Base-by-base conservation (phyloP, 2,888 invertebrate genomes). In the Caenorhabditis panamensis region DNA sequence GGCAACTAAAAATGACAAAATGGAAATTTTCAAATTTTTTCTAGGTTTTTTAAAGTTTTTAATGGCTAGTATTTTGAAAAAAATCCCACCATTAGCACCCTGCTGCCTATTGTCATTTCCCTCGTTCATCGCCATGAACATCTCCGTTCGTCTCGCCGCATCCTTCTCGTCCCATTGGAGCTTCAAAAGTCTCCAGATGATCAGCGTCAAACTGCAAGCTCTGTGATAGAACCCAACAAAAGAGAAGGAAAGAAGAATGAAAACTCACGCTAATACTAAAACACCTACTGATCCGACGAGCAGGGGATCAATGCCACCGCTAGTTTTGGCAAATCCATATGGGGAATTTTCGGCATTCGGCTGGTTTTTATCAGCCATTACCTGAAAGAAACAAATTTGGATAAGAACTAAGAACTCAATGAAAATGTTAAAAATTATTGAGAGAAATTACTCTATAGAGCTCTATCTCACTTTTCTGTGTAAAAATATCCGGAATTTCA, bases 101-200 rank as follows among this genome's bases (percentile, higher is more conserved):
- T 82, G 71, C 44, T 82, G 71, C 31, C 83, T 41, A n/a, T 83
- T 71, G 18, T 69, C 84, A 18, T 82, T 84, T 16, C 77, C 77
- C 31, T 78, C 85, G 56, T 82, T 82, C 86, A 88, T 86, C 22
- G 84, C 85, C 22, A 83, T 41, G 22, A 87, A 41, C 24, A 85
- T 86, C 13, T 79, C 84, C 18, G 77, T 69, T 24, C 85, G 63
- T 20, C 79, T 51, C 44, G 75, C 73, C 11, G 87, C 84, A 8
- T 82, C 79, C 36, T 79, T 80, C 51, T 87, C 87, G 47, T 84
- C 84, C 75, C 83, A 69, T 79, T 84, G 84, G 9, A 84, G 26
- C 54, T 84, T 84, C 63, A 86, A 41, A 28, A 86, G 82, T 4
- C 82, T 54, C 67, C 73, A 84, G 24, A 84, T 80, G 47, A 87